phyloP scores from a whole-genome alignment of 2,888 invertebrate species.

The Creontiades dilutus region DNA sequence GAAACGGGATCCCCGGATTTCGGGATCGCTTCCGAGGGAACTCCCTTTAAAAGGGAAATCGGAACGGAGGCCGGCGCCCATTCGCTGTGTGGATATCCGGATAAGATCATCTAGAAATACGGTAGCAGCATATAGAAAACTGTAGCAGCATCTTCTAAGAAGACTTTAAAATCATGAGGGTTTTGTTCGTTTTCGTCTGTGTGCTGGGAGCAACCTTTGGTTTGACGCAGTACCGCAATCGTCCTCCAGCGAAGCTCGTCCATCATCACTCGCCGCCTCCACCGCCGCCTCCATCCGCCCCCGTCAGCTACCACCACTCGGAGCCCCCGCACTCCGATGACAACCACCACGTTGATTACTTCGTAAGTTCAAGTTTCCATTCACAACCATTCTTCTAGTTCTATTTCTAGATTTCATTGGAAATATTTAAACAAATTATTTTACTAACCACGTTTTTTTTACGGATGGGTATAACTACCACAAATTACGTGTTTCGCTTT shows the following conservation, averaged over 20 bases:
- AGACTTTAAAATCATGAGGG: not conserved
- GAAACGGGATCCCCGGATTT: not conserved
- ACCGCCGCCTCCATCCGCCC: not conserved
- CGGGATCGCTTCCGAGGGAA: not conserved
- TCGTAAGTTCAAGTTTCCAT: constrained; percentile 35
- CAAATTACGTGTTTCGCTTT: no score
- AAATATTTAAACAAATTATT: no score
- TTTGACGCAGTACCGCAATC: constrained; percentile 50
- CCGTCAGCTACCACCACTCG: not conserved
- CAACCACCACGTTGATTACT: constrained; percentile 57
- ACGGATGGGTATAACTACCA: no score
- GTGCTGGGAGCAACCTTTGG: not conserved
- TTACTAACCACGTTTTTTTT: no score
- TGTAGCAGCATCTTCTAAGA: not conserved
- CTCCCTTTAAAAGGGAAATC: constrained; percentile 21
- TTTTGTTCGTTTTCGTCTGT: not conserved
- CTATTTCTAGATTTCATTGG: no score
- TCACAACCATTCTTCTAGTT: no score
- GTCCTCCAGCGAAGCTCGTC: not conserved
- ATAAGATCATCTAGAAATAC: not conserved
- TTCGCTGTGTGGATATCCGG: not conserved
- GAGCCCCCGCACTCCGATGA: constrained; percentile 48
- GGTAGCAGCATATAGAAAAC: not conserved
- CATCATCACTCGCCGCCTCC: constrained; percentile 19
- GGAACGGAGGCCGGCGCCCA: not conserved